Conservation (phyloP, 2,113 vertebrate species). For the Phylloscopus whistleri region DNA sequence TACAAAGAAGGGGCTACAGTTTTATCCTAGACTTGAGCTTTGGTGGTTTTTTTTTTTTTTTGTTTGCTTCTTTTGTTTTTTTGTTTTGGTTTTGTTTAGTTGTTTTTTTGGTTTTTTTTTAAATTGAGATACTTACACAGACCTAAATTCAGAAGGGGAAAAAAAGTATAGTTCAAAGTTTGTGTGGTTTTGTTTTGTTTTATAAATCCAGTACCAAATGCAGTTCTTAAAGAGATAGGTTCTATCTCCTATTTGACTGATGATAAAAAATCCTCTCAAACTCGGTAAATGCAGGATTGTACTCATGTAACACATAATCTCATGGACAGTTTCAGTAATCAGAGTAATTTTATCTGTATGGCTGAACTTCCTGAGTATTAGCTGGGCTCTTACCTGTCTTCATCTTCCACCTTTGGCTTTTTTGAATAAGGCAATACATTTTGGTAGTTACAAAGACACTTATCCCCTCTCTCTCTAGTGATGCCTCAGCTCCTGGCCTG, state of each 20-base stretch:
- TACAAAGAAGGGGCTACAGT: neutral
- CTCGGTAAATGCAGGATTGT: neutral
- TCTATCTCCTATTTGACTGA: neutral
- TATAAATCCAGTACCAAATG: neutral
- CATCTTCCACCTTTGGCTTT: slow-evolving; percentile 4
- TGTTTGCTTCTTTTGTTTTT: neutral
- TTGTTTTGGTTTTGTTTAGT: neutral
- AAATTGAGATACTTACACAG: neutral
- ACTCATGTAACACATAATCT: neutral
- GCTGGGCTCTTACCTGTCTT: neutral
- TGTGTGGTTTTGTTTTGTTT: neutral
- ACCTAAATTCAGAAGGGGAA: neutral
- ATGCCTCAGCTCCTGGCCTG: neutral
- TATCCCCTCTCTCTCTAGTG: neutral
- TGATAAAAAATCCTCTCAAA: neutral
- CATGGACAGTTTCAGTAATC: slow-evolving; percentile 6
- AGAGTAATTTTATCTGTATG: neutral
- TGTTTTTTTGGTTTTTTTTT: neutral
- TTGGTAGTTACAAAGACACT: slow-evolving; percentile 1
- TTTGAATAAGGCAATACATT: slow-evolving; percentile 21
- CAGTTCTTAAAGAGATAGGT: neutral
- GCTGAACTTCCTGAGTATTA: neutral
- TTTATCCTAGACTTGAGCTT: neutral
- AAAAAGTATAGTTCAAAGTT: neutral
- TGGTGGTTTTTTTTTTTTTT: neutral